Base-by-base conservation (phyloP, 2,113 vertebrate genomes). In the Pelusios castaneus region DNA sequence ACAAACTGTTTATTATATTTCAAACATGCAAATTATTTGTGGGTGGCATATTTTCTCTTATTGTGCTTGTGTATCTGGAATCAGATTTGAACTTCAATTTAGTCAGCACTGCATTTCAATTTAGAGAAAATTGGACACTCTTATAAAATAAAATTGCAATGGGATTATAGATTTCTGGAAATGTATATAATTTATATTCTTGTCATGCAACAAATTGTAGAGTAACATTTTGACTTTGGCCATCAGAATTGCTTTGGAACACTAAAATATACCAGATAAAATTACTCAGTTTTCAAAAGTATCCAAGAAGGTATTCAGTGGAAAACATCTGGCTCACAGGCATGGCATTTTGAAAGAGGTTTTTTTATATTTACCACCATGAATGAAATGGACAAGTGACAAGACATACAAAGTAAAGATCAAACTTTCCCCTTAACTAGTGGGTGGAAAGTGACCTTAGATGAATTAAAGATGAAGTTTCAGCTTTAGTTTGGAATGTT, bases 21-120 rank as follows among this genome's bases (percentile, higher is more conserved):
- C 49, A 84, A 94, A 91, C 80, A 78, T 70, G 88, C 84, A 95
- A 92, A 95, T 91, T 94, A 85, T 93, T 95, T 93, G 94, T 96
- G 90, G 90, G 96, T 94, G 92, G 90, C 90, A 90, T 95, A n/a
- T 73, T 94, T 93, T 90, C 89, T 91, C 76, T 87, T 93, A 77
- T 38, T 78, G 80, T 89, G 80, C 43, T 4, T 85, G 22, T 92
- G 82, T 95, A 92, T 95, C 90, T 94, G 75, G 96, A 97, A 95
- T 97, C 80, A 88, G 82, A 93, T 95, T 95, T 97, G 87, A 97
- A 91, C 82, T 96, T 95, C 90, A 91, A 89, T 97, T 97, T 94
- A 97, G 89, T 84, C 67, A 87, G 85, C 75, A 67, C 63, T 90
- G 82, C n/a, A 56, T 96, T 94, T 91, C 85, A 96, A 90, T 95